phyloP scores from a whole-genome alignment of 2,113 vertebrate genomes.

The Isurus oxyrinchus region DNA sequence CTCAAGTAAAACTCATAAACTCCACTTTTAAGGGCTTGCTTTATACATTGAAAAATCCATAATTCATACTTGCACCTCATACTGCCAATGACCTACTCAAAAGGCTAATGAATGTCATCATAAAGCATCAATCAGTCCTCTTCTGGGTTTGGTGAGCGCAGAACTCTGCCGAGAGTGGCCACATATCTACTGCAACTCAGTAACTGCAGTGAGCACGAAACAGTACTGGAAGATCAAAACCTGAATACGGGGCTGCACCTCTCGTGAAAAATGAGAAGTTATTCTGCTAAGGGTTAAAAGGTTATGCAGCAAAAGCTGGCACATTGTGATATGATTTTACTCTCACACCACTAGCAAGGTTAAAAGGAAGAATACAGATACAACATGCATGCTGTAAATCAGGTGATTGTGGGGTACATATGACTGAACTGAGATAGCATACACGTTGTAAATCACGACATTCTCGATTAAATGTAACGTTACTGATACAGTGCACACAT shows the following conservation, averaged over 20 bases:
- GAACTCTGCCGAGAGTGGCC: neutral
- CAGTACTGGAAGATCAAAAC: neutral
- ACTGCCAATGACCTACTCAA: neutral
- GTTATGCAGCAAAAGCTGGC: neutral
- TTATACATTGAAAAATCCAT: slow-evolving; percentile 11
- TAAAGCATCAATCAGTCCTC: neutral
- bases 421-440: neutral
- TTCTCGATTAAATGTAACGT: neutral
- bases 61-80: neutral
- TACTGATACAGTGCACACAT: neutral
- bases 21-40: neutral
- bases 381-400: neutral
- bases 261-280: neutral
- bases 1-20: neutral
- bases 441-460: neutral
- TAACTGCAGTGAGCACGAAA: neutral
- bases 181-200: neutral
- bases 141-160: neutral
- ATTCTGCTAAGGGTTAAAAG: neutral
- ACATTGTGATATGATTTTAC: neutral
- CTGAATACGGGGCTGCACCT: neutral
- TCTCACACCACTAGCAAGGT: neutral
- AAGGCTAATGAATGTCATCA: slow-evolving; percentile 19
- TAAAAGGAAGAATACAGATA: slow-evolving; percentile 23
- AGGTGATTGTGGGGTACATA: neutral